These are phyloP conservation scores for Drosophila affinis DNA, from an alignment of 2,888 invertebrate species.

Conservation along the genomic window DNA sequence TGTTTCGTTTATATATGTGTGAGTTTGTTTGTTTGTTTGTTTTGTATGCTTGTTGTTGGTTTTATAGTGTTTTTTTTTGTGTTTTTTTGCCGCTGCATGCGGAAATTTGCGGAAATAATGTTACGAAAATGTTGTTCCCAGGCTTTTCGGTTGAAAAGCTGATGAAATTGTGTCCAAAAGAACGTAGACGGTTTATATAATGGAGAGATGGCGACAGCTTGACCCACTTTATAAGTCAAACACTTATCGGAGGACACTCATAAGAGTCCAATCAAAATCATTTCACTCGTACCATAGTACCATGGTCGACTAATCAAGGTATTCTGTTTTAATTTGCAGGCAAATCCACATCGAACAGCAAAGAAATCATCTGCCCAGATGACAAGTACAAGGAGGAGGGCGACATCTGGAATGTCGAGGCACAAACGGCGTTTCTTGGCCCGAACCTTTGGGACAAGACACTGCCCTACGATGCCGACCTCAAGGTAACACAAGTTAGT, in stretches of 20 bases:
- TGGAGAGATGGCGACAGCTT: constrained; percentile 21
- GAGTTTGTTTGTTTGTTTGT: constrained; percentile 37
- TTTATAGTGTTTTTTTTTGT: constrained; percentile 38
- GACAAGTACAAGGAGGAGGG: constrained; percentile 91
- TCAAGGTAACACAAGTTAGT: constrained; percentile 93
- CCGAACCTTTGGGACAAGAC: constrained; percentile 98
- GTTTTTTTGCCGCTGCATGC: constrained; percentile 49
- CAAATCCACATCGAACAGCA: constrained; percentile 85
- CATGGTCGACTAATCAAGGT: constrained; percentile 25
- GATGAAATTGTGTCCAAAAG: constrained; percentile 8
- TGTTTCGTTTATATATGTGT: constrained; percentile 22
- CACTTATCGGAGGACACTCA: constrained; percentile 4
- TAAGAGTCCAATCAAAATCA: constrained; percentile 5
- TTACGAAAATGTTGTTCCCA: constrained; percentile 15
- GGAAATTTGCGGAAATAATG: constrained; percentile 46
- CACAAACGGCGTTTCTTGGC: constrained; percentile 97
- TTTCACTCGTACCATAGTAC: constrained; percentile 5
- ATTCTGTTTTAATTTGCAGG: constrained; percentile 84
- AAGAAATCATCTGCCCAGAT: constrained; percentile 84
- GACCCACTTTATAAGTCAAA: constrained; percentile 36
- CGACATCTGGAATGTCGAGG: constrained; percentile 94
- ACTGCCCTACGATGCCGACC: constrained; percentile 95
- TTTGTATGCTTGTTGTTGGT: constrained; percentile 32
- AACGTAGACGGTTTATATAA: constrained; percentile 35
- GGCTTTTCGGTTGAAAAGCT: not conserved